Evolutionary conservation across 2,888 invertebrate species (phyloP).

Genomic region (Epistrophe grossulariae): DNA sequence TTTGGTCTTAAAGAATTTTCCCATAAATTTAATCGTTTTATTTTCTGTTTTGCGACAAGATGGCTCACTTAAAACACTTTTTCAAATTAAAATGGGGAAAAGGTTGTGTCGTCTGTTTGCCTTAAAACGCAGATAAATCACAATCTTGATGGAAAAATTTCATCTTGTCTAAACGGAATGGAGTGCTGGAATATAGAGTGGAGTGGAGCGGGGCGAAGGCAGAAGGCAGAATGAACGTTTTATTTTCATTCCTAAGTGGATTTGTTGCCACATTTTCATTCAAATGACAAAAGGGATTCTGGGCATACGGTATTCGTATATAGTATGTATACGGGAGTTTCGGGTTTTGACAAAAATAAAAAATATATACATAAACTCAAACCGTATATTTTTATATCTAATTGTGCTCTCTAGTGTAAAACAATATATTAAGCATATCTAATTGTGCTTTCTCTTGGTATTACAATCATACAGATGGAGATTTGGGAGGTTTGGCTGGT

Average conservation of each 20-base stretch:
- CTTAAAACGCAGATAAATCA: slow-evolving; percentile 62
- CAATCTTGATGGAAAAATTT: slow-evolving; percentile 64
- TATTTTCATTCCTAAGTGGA: slow-evolving; percentile 46
- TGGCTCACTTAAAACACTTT: slow-evolving; percentile 34
- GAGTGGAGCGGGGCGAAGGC: neutral
- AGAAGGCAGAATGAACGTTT: slow-evolving; percentile 33
- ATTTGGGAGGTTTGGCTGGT: neutral
- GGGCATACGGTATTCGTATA: neutral
- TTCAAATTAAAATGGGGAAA: slow-evolving; percentile 25
- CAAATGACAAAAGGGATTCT: slow-evolving; percentile 27
- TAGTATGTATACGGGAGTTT: neutral
- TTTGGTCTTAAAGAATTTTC: slow-evolving; percentile 28
- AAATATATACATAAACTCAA: neutral
- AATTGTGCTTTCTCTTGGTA: slow-evolving; percentile 49
- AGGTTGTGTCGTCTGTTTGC: slow-evolving; percentile 7
- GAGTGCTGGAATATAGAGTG: too few relatives aligned
- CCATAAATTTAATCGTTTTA: slow-evolving; percentile 60
- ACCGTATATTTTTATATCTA: neutral
- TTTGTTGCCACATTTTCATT: slow-evolving; percentile 35
- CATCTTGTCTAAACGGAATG: slow-evolving; percentile 45
- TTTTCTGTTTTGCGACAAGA: slow-evolving; percentile 31
- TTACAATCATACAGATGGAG: slow-evolving; percentile 1
- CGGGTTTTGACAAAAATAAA: slow-evolving; percentile 5
- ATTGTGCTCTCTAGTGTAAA: slow-evolving; percentile 32
- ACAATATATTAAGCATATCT: slow-evolving; percentile 60